phyloP scores from a whole-genome alignment of 2,888 invertebrate genomes.

The Stegophylla sp. region DNA sequence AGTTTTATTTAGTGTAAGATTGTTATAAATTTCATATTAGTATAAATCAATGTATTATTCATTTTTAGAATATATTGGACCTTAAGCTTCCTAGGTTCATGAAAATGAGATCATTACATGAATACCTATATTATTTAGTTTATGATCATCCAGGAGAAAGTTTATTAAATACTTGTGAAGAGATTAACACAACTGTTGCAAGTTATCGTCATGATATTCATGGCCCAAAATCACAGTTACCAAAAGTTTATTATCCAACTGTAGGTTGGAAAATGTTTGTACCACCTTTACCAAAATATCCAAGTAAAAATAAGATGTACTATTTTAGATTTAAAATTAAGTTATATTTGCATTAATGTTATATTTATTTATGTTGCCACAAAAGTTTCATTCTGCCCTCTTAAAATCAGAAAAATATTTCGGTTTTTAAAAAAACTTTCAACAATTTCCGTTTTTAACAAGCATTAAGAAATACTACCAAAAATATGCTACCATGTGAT shows the following conservation, averaged over 20 bases:
- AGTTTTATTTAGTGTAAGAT: not conserved
- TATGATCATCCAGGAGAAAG: constrained; percentile 68
- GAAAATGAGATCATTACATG: constrained; percentile 73
- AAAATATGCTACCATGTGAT: no score
- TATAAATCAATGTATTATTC: constrained; percentile 60
- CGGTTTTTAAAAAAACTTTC: no score
- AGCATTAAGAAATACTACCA: no score
- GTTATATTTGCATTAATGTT: no score
- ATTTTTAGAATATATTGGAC: constrained; percentile 67
- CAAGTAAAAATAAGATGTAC: constrained; percentile 63
- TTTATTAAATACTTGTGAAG: constrained; percentile 62
- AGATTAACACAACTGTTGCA: constrained; percentile 26
- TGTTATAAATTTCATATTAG: not conserved
- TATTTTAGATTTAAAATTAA: not conserved
- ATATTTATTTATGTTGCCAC: not conserved
- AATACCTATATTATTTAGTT: constrained; percentile 75
- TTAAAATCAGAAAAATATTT: no score
- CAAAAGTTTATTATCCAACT: constrained; percentile 67
- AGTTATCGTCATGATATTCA: constrained; percentile 63
- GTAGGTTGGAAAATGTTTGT: constrained; percentile 77
- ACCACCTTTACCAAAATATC: constrained; percentile 71
- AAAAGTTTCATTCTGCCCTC: no score
- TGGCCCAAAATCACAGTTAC: constrained; percentile 66
- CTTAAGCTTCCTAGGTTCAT: constrained; percentile 70
- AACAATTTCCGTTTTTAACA: no score